These are phyloP conservation scores for Venustoraphidia nigricollis DNA, from an alignment of 2,888 invertebrate species.

Conservation along the genomic window DNA sequence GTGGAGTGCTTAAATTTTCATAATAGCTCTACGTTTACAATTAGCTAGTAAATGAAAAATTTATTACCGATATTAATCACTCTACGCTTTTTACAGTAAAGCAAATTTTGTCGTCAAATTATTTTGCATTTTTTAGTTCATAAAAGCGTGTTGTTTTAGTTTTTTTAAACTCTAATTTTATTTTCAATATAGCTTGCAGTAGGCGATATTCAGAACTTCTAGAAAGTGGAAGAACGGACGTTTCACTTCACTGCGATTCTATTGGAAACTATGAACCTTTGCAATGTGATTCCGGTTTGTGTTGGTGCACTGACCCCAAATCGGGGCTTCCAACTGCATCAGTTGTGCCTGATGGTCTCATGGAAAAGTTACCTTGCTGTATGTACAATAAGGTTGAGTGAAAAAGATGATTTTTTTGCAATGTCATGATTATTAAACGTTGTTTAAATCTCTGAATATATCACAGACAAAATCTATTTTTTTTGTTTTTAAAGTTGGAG, in stretches of 20 bases:
- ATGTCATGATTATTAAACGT: too few species aligned
- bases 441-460: too few species aligned
- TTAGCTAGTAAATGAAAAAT: too few species aligned
- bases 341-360: slow-evolving; percentile 40
- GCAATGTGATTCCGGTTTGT: slow-evolving; percentile 49
- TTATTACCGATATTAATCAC: too few species aligned
- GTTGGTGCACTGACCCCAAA: slow-evolving; percentile 49
- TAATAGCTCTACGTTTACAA: too few species aligned
- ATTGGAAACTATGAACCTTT: slow-evolving; percentile 50
- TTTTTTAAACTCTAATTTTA: slow-evolving; percentile 4
- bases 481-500: too few species aligned
- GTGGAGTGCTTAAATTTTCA: too few species aligned
- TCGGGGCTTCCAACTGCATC: slow-evolving; percentile 40
- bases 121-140: too few species aligned
- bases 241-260: slow-evolving; percentile 45
- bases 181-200: slow-evolving; percentile 39
- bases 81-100: too few species aligned
- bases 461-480: too few species aligned
- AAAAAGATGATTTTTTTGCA: background rate
- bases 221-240: slow-evolving; percentile 26
- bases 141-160: too few species aligned
- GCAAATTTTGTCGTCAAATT: too few species aligned
- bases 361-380: slow-evolving; percentile 49
- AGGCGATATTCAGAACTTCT: slow-evolving; percentile 37
- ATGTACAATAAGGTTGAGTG: slow-evolving; percentile 20